These are phyloP conservation scores for Antheraea yamamai DNA, from an alignment of 2,888 invertebrate genomes.

Conservation along the genomic window DNA sequence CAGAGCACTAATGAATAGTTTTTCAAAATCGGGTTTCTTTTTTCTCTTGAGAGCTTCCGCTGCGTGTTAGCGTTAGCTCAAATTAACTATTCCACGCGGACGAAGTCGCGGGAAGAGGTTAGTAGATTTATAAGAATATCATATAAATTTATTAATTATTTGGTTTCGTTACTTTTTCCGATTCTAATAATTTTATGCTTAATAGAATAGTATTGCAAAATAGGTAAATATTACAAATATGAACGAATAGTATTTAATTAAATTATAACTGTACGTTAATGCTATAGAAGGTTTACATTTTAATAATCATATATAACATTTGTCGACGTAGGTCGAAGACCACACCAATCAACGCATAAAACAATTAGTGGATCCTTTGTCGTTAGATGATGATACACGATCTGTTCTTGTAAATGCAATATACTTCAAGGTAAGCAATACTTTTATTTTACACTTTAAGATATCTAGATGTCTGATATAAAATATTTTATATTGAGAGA, in stretches of 20 bases:
- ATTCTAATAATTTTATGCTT: not conserved
- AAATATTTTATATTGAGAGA: not conserved
- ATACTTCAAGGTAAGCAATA: slow-evolving; percentile 86
- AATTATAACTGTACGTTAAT: not conserved
- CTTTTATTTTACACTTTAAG: not conserved
- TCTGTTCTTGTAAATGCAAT: slow-evolving; percentile 91
- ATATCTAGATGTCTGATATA: not conserved
- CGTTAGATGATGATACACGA: slow-evolving; percentile 78
- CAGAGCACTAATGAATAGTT: too few relatives aligned
- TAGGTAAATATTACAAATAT: not conserved
- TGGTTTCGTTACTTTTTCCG: not conserved
- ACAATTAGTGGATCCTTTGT: slow-evolving; percentile 81
- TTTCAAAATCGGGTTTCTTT: too few relatives aligned
- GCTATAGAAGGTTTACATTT: not conserved
- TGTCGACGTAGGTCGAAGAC: slow-evolving; percentile 59
- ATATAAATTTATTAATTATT: too few relatives aligned
- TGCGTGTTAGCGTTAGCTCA: too few relatives aligned
- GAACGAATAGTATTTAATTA: not conserved
- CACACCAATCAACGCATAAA: slow-evolving; percentile 70
- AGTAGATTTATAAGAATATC: too few relatives aligned
- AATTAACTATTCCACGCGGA: too few relatives aligned
- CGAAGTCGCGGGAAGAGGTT: too few relatives aligned
- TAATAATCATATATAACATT: not conserved
- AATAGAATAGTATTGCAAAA: not conserved
- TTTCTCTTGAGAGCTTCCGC: too few relatives aligned